Conservation (phyloP, 2,888 invertebrate species). For the Odontomyia ornata region DNA sequence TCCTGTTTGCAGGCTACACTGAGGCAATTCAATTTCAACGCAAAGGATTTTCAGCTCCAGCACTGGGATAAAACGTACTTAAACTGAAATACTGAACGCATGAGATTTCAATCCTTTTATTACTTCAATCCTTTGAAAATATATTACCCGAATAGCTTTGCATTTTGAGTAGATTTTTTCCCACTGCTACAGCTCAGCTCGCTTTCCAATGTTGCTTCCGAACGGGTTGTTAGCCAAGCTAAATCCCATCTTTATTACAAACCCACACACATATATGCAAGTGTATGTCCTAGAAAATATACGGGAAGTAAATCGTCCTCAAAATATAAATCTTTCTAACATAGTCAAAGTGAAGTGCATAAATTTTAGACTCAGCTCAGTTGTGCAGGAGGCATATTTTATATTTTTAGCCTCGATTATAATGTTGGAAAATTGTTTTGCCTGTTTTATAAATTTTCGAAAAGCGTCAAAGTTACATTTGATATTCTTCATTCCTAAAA, state of each 20-base stretch:
- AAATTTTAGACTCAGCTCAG: no score
- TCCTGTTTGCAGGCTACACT: not conserved
- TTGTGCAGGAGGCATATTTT: no score
- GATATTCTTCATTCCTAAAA: no score
- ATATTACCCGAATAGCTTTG: not conserved
- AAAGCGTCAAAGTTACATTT: no score
- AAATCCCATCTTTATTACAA: not conserved
- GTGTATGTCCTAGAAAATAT: not conserved
- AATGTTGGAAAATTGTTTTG: no score
- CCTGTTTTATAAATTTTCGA: no score
- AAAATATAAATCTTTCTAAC: not conserved
- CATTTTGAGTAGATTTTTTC: not conserved
- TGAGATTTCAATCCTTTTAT: slow-evolving; percentile 7
- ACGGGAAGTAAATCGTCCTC: not conserved
- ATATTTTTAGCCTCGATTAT: no score
- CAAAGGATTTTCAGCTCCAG: not conserved
- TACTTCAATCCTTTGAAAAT: not conserved
- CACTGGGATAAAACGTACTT: slow-evolving; percentile 4
- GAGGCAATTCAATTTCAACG: slow-evolving; percentile 4
- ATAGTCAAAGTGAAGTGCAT: not conserved
- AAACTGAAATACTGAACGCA: slow-evolving; percentile 10
- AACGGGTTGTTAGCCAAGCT: not conserved
- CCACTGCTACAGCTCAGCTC: not conserved
- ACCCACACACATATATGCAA: no score
- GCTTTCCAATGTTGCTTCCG: not conserved